A percentile compares a stretch with the other conserved stretches of the same genome.
Evolutionary conservation across 2,797 vertebrate genomes (phyloP).

Genomic region (Scomberomorus guttatus): DNA sequence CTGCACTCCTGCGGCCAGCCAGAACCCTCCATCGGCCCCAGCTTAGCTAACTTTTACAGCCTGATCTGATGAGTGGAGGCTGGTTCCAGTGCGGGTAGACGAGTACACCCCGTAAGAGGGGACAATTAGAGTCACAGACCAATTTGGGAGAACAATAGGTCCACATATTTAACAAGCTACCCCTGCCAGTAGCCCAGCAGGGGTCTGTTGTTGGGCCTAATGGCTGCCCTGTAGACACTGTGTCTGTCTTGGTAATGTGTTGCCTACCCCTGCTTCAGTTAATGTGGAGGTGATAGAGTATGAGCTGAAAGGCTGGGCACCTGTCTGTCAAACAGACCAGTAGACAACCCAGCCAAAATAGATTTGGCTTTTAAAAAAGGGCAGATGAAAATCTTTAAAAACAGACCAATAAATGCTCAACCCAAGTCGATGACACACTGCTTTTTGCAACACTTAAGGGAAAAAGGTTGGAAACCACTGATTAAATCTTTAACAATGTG

Average conservation of each 20-base stretch:
- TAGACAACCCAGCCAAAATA: neutral
- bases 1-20: slow-evolving; percentile 31
- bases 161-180: slow-evolving; percentile 80
- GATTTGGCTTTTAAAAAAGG: neutral
- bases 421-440: no score
- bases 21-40: slow-evolving; percentile 34
- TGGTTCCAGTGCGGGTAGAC: slow-evolving; percentile 80
- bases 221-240: slow-evolving; percentile 78
- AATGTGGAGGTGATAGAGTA: slow-evolving; percentile 58
- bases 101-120: slow-evolving; percentile 71
- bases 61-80: slow-evolving; percentile 68
- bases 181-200: slow-evolving; percentile 78
- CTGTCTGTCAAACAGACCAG: slow-evolving; percentile 65
- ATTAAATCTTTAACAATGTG: no score
- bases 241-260: slow-evolving; percentile 85
- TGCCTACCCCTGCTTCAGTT: slow-evolving; percentile 64
- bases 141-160: slow-evolving; percentile 87
- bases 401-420: neutral
- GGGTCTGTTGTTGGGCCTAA: slow-evolving; percentile 85
- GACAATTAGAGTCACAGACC: slow-evolving; percentile 85
- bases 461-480: no score
- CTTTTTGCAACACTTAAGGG: no score
- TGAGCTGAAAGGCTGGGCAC: slow-evolving; percentile 46
- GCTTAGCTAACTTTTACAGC: slow-evolving; percentile 75
- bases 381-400: neutral